A percentile compares a stretch with the other conserved stretches of the same genome.
Conservation (phyloP, 2,113 vertebrate genomes). For the Carassius carassius region DNA sequence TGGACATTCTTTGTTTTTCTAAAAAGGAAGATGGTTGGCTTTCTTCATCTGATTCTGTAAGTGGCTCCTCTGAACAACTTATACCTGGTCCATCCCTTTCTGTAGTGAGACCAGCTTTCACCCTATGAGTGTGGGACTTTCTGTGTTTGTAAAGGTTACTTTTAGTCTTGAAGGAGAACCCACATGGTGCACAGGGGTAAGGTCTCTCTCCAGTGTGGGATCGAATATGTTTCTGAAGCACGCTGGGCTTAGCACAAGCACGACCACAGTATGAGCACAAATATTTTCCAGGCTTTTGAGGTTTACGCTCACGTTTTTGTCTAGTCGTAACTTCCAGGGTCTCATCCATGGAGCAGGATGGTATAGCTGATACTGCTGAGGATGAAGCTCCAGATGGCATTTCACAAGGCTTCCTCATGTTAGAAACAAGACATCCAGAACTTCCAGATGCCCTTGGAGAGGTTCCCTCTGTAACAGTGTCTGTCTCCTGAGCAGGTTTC, state of each 20-base stretch:
- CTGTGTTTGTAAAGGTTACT: conserved; percentile 97
- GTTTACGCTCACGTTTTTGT: conserved; percentile 87
- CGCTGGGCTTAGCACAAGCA: conserved; percentile 95
- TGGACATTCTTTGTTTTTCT: conserved; percentile 72
- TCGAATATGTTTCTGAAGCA: conserved; percentile 96
- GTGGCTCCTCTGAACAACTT: conserved; percentile 78
- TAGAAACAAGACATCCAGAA: conserved; percentile 59
- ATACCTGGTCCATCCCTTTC: conserved; percentile 75
- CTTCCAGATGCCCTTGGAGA: conserved; percentile 30
- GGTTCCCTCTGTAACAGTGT: conserved; percentile 47
- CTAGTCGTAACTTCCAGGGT: conserved; percentile 80
- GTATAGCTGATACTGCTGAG: conserved; percentile 60
- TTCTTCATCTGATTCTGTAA: conserved; percentile 93
- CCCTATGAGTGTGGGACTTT: conserved; percentile 92
- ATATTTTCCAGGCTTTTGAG: conserved; percentile 93
- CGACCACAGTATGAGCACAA: conserved; percentile 94
- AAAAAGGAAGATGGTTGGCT: conserved; percentile 72
- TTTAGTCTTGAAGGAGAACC: conserved; percentile 98
- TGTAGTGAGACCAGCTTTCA: conserved; percentile 88
- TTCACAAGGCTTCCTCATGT: conserved; percentile 76
- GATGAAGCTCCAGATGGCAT: conserved; percentile 71
- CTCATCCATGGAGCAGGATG: conserved; percentile 71
- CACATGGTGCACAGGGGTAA: conserved; percentile 91
- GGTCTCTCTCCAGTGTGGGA: conserved; percentile 95
- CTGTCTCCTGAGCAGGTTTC: conserved; percentile 81